These are phyloP conservation scores for Xerus rutilus DNA, from an alignment of 2,797 vertebrate species.

Conservation along the genomic window DNA sequence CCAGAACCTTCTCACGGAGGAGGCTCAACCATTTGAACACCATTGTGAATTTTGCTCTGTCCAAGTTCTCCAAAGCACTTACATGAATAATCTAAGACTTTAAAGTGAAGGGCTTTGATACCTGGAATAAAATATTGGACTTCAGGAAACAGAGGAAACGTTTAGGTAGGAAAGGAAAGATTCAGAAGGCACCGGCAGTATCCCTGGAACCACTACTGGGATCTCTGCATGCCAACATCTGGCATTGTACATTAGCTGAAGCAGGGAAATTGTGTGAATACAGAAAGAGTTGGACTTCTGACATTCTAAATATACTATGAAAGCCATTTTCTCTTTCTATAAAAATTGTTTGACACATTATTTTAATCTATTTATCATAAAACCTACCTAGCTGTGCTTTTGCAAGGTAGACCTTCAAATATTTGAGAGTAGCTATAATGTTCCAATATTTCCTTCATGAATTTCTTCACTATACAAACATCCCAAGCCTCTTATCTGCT, in stretches of 20 bases:
- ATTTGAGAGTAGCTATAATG: not conserved
- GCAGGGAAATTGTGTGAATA: not conserved
- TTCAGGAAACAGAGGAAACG: not conserved
- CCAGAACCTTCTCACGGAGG: not conserved
- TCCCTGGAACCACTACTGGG: not conserved
- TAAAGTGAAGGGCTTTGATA: not conserved
- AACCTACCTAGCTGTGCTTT: not conserved
- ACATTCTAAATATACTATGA: not conserved
- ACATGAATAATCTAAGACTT: not conserved
- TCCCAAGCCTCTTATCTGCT: not conserved
- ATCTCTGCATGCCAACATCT: not conserved
- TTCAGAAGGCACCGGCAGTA: not conserved
- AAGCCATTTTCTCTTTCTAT: not conserved
- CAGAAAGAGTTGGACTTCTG: not conserved
- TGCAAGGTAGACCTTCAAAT: not conserved
- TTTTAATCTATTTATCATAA: not conserved
- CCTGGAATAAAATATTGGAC: not conserved
- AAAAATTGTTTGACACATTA: not conserved
- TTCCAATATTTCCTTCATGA: not conserved
- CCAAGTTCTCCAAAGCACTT: not conserved
- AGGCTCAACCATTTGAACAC: not conserved
- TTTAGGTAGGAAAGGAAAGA: not conserved
- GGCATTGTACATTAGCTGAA: not conserved
- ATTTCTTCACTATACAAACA: not conserved
- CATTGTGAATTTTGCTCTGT: not conserved